Percentiles rank a stretch among this genome's conserved stretches.
phyloP scores from a whole-genome alignment of 2,888 invertebrate species.

The Cheilosia variabilis region DNA sequence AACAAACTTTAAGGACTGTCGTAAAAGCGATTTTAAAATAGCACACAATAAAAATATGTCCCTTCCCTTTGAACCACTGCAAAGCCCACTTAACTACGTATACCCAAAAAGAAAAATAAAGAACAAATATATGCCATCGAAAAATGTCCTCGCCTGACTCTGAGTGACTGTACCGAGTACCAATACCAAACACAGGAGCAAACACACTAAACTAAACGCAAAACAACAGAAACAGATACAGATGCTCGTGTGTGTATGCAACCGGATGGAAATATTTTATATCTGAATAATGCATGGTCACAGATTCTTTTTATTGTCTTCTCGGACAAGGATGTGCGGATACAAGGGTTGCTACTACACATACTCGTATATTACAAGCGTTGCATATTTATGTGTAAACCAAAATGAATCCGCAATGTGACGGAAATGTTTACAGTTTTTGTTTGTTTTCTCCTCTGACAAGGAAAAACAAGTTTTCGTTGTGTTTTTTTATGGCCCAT shows the following conservation, averaged over 20 bases:
- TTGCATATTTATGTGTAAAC: slow-evolving; percentile 63
- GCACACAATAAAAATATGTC: background rate
- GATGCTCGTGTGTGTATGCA: slow-evolving; percentile 10
- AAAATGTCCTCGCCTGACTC: slow-evolving; percentile 4
- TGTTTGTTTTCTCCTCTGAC: slow-evolving; percentile 11
- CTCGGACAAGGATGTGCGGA: slow-evolving; percentile 34
- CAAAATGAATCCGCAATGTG: slow-evolving; percentile 45
- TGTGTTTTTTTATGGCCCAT: slow-evolving; percentile 55
- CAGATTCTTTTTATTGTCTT: slow-evolving; percentile 60
- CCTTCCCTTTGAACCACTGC: background rate
- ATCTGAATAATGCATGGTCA: slow-evolving; percentile 66
- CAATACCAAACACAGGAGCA: slow-evolving; percentile 7
- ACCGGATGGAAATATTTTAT: slow-evolving; percentile 55
- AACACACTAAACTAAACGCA: slow-evolving; percentile 27
- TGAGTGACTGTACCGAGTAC: slow-evolving; percentile 43
- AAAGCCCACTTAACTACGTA: background rate
- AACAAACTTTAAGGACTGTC: too few relatives aligned
- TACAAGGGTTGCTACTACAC: slow-evolving; percentile 29
- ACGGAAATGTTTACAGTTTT: slow-evolving; percentile 51
- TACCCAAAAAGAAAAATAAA: background rate
- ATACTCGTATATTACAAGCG: slow-evolving; percentile 24
- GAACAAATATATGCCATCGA: background rate
- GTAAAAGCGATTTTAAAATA: background rate
- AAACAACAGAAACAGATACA: slow-evolving; percentile 9
- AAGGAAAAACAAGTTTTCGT: slow-evolving; percentile 1